These are phyloP conservation scores for Anthoptus insignis DNA, from an alignment of 2,888 invertebrate species.

Conservation along the genomic window DNA sequence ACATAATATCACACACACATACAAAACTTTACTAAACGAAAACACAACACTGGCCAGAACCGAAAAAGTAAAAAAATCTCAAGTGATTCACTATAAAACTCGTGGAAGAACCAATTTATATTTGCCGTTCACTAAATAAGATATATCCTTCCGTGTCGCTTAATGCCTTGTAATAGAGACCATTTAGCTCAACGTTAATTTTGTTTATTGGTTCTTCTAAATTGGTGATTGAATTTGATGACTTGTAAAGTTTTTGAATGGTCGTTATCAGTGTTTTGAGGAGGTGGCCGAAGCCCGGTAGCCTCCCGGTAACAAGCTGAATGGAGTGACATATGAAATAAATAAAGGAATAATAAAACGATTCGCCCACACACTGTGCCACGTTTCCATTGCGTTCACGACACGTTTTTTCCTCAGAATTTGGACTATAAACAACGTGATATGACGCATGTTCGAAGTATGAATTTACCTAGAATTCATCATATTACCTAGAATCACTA, in stretches of 20 bases:
- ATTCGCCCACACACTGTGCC: conserved; percentile 70
- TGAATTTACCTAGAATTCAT: background rate
- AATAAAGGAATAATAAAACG: conserved; percentile 70
- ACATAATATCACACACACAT: conserved; percentile 77
- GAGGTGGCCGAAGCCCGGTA: conserved; percentile 71
- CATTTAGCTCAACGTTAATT: conserved; percentile 28
- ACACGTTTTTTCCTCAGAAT: conserved; percentile 6
- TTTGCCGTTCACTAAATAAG: conserved; percentile 33
- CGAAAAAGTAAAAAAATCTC: conserved; percentile 58
- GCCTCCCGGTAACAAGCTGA: conserved; percentile 71
- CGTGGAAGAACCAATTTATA: conserved; percentile 51
- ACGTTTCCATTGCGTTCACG: conserved; percentile 54
- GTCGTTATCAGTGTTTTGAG: conserved; percentile 59
- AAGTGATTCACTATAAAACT: conserved; percentile 77
- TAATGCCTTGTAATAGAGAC: conserved; percentile 41
- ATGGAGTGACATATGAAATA: conserved; percentile 70
- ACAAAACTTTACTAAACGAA: conserved; percentile 68
- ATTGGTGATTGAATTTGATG: conserved; percentile 52
- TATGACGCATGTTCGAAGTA: too few relatives aligned
- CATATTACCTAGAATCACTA: too few relatives aligned
- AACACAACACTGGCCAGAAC: conserved; percentile 52
- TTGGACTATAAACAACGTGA: too few relatives aligned
- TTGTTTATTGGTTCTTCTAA: background rate
- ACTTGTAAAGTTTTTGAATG: conserved; percentile 63
- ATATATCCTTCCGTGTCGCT: conserved; percentile 12